A percentile compares a stretch with the other conserved stretches of the same genome.
These are phyloP conservation scores for Hemibagrus guttatus DNA, from an alignment of 2,797 vertebrate genomes.

Conservation along the genomic window DNA sequence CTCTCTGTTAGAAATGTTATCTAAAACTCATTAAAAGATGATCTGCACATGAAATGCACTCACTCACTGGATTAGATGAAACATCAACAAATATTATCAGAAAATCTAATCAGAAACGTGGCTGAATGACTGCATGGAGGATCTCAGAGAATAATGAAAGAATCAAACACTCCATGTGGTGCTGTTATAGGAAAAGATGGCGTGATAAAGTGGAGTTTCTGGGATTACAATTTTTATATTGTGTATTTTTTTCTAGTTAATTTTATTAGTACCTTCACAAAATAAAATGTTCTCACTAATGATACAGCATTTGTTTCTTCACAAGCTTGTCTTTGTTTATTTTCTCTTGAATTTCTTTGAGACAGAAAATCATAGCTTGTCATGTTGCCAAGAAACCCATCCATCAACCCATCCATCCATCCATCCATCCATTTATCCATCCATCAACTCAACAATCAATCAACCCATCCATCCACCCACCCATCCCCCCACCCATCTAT, in stretches of 20 bases:
- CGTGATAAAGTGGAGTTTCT: not conserved
- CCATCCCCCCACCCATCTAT: no score
- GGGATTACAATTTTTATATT: no score
- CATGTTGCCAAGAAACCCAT: not conserved
- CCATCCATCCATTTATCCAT: no score
- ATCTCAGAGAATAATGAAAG: not conserved
- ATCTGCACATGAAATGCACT: not conserved
- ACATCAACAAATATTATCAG: conserved; percentile 15
- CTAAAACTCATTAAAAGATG: not conserved
- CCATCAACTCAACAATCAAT: no score
- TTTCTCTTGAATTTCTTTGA: not conserved
- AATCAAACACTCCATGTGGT: not conserved
- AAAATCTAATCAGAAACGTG: not conserved
- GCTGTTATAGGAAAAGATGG: not conserved
- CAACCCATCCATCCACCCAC: no score
- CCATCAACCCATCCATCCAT: no score
- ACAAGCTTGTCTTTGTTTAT: not conserved
- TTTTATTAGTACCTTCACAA: not conserved
- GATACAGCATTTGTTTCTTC: not conserved
- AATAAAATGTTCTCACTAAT: not conserved
- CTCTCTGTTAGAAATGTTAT: not conserved
- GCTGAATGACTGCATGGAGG: not conserved
- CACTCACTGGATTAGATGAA: not conserved
- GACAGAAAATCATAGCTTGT: not conserved
- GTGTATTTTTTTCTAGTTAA: not conserved